A percentile compares a stretch with the other conserved stretches of the same genome.
Conservation (phyloP, 30 jellyfish, hydroid and myxozoan genomes). For the Calvadosia cruxmelitensis region DNA sequence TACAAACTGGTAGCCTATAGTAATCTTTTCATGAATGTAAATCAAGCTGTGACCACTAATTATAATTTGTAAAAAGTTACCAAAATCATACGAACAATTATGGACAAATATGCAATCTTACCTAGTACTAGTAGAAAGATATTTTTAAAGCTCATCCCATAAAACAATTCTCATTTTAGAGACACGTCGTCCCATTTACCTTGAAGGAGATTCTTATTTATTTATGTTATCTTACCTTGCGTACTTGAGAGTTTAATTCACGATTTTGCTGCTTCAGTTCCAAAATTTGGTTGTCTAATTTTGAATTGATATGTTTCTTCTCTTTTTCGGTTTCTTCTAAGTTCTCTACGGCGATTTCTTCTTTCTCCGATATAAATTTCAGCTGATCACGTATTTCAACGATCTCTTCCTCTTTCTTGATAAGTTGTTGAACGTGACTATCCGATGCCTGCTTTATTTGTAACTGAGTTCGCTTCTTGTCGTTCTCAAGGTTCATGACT, state of each 20-base stretch:
- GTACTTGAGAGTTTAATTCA: background rate
- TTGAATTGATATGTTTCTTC: background rate
- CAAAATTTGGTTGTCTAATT: background rate
- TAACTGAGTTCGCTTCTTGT: background rate
- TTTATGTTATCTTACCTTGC: no score
- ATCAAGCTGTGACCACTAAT: no score
- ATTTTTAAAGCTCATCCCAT: no score
- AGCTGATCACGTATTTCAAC: background rate
- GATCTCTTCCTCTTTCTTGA: background rate
- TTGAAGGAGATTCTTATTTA: no score
- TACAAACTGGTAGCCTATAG: no score
- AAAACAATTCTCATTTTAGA: no score
- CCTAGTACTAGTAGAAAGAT: no score
- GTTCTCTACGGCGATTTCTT: background rate
- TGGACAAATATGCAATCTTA: no score
- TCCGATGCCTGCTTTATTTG: background rate
- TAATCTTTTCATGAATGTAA: no score
- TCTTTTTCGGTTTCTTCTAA: background rate
- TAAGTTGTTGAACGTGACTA: background rate
- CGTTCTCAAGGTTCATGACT: background rate
- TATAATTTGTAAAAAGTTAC: no score
- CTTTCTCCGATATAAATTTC: background rate
- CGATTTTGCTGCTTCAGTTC: background rate
- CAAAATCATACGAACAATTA: no score
- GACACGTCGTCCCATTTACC: no score